Base-by-base conservation (phyloP, 2,888 invertebrate genomes). In the Helobdella robusta region DNA sequence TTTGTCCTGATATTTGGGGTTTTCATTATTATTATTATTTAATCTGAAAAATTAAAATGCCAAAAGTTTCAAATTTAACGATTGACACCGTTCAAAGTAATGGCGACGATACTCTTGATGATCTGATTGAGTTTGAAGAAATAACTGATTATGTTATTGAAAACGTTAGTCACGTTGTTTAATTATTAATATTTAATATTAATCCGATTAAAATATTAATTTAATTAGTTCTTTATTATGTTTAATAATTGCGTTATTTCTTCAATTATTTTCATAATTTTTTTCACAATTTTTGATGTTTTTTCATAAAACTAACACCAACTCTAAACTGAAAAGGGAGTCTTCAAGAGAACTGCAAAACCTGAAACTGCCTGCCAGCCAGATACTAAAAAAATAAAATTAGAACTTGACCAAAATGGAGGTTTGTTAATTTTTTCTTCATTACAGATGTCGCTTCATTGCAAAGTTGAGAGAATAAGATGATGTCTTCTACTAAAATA, bases 141-240 rank as follows among this genome's bases (percentile, higher is more conserved):
- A 32, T 62, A 15, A 62, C 62, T 8, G 62, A 62, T 44, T 62
- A 62, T 30, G 30, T 46, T 20, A 20, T 62, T n/a, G 44, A 62
- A 11, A 35, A 62, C n/a, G 20, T 20, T 40, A 3, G 18, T 36
- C 11, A 36, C 44, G 5, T 6, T 50, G 50, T 15, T 28, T 28
- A 5, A 25, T 30, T 6, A n/a, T 25, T 23, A 18, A 54, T 5
- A 4, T 54, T 25, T 54, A 11, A 28, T 54, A 25, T 54, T 54
- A n/a, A n/a, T n/a, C n/a, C n/a, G n/a, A n/a, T n/a, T n/a, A n/a
- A n/a, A n/a, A n/a, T n/a, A n/a, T n/a, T n/a, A n/a, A n/a, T n/a
- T n/a, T n/a, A n/a, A n/a, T n/a, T n/a, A n/a, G n/a, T n/a, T n/a
- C n/a, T n/a, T n/a, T n/a, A n/a, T n/a, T n/a, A n/a, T n/a, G n/a